Conservation (phyloP, 2,888 invertebrate genomes). For the Philhelius pedissequus region DNA sequence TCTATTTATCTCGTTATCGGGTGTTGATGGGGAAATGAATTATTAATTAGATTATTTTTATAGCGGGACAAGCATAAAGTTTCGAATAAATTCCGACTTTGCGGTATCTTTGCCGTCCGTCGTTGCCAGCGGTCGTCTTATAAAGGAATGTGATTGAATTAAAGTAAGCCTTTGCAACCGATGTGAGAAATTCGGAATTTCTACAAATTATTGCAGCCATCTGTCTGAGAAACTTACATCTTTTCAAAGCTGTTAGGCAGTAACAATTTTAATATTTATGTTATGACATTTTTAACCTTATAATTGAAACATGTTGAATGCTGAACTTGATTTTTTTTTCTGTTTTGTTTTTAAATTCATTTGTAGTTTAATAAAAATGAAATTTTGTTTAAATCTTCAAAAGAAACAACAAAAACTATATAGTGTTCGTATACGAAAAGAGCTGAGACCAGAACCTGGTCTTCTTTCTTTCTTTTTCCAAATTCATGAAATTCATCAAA, state of each 20-base stretch:
- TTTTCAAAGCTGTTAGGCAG: not conserved
- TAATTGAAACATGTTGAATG: not conserved
- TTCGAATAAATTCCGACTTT: not conserved
- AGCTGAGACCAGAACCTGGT: not conserved
- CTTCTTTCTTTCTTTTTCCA: not conserved
- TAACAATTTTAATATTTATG: too few species aligned
- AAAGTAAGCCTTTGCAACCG: not conserved
- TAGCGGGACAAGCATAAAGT: conserved; percentile 21
- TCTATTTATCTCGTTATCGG: conserved; percentile 63
- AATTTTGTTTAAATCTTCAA: not conserved
- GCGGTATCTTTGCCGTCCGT: conserved; percentile 9
- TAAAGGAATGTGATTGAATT: not conserved
- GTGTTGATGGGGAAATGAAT: conserved; percentile 54
- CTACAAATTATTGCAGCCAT: not conserved
- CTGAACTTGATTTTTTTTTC: not conserved
- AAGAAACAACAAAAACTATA: not conserved
- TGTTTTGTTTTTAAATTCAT: too few species aligned
- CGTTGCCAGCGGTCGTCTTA: not conserved
- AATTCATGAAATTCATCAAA: not conserved
- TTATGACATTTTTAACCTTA: too few species aligned
- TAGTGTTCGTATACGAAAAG: not conserved
- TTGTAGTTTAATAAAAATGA: too few species aligned
- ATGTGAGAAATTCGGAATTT: not conserved
- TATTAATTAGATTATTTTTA: conserved; percentile 58
- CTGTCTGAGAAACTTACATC: not conserved